Evolutionary conservation across 2,888 invertebrate genomes (phyloP).

Genomic region (Crematogaster levior): DNA sequence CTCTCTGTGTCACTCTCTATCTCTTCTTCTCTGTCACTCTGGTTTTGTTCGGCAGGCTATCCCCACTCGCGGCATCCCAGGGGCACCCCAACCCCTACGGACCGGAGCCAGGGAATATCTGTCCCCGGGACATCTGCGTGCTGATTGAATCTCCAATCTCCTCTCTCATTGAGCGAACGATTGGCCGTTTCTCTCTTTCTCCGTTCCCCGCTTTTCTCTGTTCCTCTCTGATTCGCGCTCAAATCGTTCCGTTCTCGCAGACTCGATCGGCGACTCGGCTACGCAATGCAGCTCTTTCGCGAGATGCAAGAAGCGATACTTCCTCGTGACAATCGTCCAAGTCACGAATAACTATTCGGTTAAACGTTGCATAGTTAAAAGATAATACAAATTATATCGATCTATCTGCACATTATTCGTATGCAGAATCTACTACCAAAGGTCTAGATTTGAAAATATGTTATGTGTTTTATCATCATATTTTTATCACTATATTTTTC

Average conservation of each 20-base stretch:
- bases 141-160: conserved; percentile 85
- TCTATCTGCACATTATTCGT: background rate
- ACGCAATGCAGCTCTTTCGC: conserved; percentile 44
- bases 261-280: conserved; percentile 51
- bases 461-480: background rate
- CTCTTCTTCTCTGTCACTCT: conserved; percentile 56
- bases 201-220: conserved; percentile 69
- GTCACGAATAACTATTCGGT: conserved; percentile 55
- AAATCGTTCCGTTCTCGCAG: conserved; percentile 65
- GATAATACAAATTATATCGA: background rate
- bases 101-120: conserved; percentile 84
- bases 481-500: background rate
- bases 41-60: conserved; percentile 69
- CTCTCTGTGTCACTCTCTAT: conserved; percentile 41
- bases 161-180: conserved; percentile 81
- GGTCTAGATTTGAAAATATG: background rate
- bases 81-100: conserved; percentile 76
- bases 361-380: conserved; percentile 33
- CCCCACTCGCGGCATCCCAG: conserved; percentile 65
- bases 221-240: conserved; percentile 53
- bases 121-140: conserved; percentile 86
- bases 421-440: background rate
- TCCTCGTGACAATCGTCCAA: conserved; percentile 53
- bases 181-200: conserved; percentile 75
- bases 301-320: conserved; percentile 19